These are phyloP conservation scores for Amblyteles armatorius DNA, from an alignment of 2,888 invertebrate species.

Conservation along the genomic window DNA sequence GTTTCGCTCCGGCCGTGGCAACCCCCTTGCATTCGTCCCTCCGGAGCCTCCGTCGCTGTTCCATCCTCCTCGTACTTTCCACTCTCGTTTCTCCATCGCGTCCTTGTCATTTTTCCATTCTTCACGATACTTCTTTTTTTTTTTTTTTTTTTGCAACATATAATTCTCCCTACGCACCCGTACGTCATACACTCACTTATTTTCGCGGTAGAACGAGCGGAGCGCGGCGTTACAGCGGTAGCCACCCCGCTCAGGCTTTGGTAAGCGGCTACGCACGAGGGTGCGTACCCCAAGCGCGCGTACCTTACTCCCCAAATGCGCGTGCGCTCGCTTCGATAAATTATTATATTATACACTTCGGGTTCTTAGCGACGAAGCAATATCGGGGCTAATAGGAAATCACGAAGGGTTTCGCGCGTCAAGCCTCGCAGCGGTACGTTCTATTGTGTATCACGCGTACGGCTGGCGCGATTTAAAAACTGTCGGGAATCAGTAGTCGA, in stretches of 20 bases:
- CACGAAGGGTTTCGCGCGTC: constrained; percentile 75
- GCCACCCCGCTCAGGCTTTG: constrained; percentile 12
- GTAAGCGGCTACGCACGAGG: constrained; percentile 9
- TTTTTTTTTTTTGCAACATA: constrained; percentile 70
- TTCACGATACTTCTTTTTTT: constrained; percentile 9
- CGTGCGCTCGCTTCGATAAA: constrained; percentile 76
- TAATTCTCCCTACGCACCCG: constrained; percentile 79
- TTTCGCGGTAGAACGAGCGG: constrained; percentile 81
- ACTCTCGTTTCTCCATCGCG: constrained; percentile 9
- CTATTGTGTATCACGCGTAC: background rate
- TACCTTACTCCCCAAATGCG: constrained; percentile 37
- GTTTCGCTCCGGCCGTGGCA: constrained; percentile 75
- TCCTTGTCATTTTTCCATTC: constrained; percentile 40
- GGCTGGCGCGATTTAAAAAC: background rate
- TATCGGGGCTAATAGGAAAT: constrained; percentile 81
- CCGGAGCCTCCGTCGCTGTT: background rate
- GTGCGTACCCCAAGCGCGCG: constrained; percentile 17
- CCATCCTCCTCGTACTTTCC: constrained; percentile 20
- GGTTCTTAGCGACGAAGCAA: constrained; percentile 78
- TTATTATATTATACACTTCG: constrained; percentile 79
- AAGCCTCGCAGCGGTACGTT: background rate
- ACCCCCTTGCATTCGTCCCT: constrained; percentile 58
- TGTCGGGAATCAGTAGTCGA: background rate
- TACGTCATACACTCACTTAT: constrained; percentile 83
- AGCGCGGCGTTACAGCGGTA: constrained; percentile 69